These are phyloP conservation scores for Penaeus indicus DNA, from an alignment of 1,140 invertebrate species.

Conservation along the genomic window DNA sequence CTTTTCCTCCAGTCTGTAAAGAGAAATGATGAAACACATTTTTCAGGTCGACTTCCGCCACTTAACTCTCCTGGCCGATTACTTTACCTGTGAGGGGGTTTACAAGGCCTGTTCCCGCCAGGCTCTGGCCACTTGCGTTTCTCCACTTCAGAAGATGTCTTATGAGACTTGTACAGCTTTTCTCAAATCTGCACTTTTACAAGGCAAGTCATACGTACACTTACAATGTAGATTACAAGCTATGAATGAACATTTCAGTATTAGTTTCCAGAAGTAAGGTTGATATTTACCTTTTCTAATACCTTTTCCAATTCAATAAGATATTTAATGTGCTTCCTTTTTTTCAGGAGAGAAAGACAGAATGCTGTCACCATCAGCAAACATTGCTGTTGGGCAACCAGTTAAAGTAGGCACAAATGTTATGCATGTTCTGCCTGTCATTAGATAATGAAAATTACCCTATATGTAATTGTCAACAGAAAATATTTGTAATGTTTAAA, in stretches of 20 bases:
- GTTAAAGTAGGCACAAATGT: constrained; percentile 82
- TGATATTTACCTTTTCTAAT: no score
- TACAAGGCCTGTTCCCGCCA: constrained; percentile 91
- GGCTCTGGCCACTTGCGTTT: constrained; percentile 89
- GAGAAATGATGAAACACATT: constrained; percentile 69
- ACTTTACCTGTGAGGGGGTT: constrained; percentile 95
- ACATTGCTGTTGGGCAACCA: constrained; percentile 88
- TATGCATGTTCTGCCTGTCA: constrained; percentile 36
- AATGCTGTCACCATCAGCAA: constrained; percentile 88
- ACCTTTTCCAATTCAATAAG: no score
- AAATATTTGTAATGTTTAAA: no score
- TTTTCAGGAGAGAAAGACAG: constrained; percentile 78
- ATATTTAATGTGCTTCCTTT: constrained; percentile 29
- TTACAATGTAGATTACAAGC: not conserved
- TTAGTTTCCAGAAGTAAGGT: no score
- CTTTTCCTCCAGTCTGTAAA: constrained; percentile 75
- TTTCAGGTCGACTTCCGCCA: constrained; percentile 95
- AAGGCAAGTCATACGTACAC: constrained; percentile 69
- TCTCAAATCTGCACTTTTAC: constrained; percentile 83
- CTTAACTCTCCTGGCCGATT: constrained; percentile 93
- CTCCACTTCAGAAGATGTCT: constrained; percentile 97
- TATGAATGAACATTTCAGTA: not conserved
- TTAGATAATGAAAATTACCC: no score
- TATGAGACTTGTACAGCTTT: constrained; percentile 95
- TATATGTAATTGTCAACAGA: no score